Evolutionary conservation across 2,888 invertebrate species (phyloP).

Genomic region (Plusia festucae): DNA sequence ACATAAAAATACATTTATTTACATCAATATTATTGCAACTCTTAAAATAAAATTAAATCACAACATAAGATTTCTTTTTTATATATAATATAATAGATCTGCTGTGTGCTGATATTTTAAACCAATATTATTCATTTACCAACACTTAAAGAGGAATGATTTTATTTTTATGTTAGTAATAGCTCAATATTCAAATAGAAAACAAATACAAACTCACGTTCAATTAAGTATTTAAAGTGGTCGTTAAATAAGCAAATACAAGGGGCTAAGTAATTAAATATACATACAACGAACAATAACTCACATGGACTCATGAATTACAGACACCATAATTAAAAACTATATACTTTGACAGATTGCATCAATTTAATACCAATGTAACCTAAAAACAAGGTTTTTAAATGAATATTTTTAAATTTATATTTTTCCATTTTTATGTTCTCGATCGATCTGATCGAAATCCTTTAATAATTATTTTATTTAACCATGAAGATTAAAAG

Average conservation of each 20-base stretch:
- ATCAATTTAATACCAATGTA: not conserved
- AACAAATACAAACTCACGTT: not conserved
- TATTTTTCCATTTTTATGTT: not conserved
- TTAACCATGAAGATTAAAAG: not conserved
- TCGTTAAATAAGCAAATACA: not conserved
- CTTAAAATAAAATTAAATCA: conserved; percentile 76
- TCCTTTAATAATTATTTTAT: no score
- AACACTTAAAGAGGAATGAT: conserved; percentile 40
- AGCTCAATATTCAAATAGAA: no score
- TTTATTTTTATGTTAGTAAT: conserved; percentile 14
- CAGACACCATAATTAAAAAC: not conserved
- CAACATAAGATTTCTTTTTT: conserved; percentile 68
- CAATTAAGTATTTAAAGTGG: not conserved
- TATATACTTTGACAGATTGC: conserved; percentile 1
- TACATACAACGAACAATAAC: not conserved
- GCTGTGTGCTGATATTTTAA: conserved; percentile 9
- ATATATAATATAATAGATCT: conserved; percentile 52
- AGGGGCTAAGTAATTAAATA: not conserved
- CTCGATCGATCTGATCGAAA: not conserved
- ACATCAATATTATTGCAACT: conserved; percentile 76
- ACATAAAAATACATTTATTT: conserved; percentile 76
- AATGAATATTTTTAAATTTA: not conserved
- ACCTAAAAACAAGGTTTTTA: no score
- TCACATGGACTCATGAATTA: not conserved
- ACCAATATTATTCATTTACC: conserved; percentile 21